A percentile compares a stretch with the other conserved stretches of the same genome.
phyloP scores from a whole-genome alignment of 2,113 vertebrate genomes.

The Pedionomus torquatus region DNA sequence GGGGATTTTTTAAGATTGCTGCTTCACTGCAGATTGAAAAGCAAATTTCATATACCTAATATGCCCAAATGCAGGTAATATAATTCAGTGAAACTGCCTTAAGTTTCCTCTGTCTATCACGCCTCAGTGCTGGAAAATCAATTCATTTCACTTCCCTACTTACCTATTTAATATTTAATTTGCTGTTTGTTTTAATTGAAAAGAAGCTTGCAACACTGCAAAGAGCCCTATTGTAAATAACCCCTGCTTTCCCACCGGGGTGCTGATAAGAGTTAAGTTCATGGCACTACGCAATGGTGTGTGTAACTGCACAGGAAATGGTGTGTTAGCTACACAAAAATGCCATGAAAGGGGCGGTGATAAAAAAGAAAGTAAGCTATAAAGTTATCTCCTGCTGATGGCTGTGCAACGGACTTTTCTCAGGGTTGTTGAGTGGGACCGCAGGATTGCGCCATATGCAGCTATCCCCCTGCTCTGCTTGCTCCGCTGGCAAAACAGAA shows the following conservation, averaged over 20 bases:
- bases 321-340: slow-evolving; percentile 3
- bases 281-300: background rate
- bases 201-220: background rate
- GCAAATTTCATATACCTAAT: background rate
- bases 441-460: accelerated
- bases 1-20: background rate
- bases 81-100: background rate
- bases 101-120: background rate
- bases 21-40: background rate
- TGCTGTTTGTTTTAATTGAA: slow-evolving; percentile 45
- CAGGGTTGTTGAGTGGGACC: background rate
- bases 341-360: background rate
- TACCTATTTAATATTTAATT: slow-evolving; percentile 47
- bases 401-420: background rate
- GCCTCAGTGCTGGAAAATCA: background rate
- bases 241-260: background rate
- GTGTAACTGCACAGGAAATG: slow-evolving; percentile 35
- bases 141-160: slow-evolving; percentile 6
- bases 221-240: slow-evolving; percentile 30
- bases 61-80: background rate
- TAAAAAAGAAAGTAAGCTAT: background rate
- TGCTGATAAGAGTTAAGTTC: slow-evolving; percentile 46
- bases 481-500: accelerated
- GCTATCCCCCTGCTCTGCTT: background rate
- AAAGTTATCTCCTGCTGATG: background rate